Evolutionary conservation across 2,113 vertebrate genomes (phyloP).

Genomic region (Pandion haliaetus): DNA sequence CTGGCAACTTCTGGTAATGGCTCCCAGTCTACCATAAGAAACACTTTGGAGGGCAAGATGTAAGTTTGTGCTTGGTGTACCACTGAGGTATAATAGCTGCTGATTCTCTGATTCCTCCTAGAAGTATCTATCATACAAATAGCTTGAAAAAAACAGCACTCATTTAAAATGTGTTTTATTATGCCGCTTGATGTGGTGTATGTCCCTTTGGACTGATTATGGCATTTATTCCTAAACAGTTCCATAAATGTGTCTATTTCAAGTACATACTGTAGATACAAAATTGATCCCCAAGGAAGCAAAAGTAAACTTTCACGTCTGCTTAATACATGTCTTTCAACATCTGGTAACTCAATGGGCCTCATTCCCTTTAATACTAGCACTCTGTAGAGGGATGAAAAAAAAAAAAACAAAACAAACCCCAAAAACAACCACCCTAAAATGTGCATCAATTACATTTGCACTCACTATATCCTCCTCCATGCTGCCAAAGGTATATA

Average conservation of each 20-base stretch:
- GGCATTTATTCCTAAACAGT: conserved; percentile 37
- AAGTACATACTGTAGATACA: not conserved
- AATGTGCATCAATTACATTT: not conserved
- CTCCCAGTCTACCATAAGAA: not conserved
- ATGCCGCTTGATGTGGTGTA: not conserved
- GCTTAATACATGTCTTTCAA: not conserved
- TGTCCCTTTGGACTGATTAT: conserved; percentile 30
- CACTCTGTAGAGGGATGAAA: not conserved
- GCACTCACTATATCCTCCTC: not conserved
- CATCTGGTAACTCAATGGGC: not conserved
- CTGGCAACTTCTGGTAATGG: not conserved
- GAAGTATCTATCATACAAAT: not conserved
- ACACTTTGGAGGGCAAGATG: not conserved
- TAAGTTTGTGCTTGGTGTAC: not conserved
- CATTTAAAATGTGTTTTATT: conserved; percentile 28
- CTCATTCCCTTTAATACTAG: not conserved
- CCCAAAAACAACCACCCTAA: not conserved
- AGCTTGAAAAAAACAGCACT: not conserved
- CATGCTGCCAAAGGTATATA: not conserved
- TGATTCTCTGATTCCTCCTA: not conserved
- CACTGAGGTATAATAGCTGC: not conserved
- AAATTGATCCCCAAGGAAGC: conserved; percentile 19
- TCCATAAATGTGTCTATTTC: conserved; percentile 25
- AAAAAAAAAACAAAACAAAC: not conserved
- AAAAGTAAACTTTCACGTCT: conserved; percentile 22